A percentile compares a stretch with the other conserved stretches of the same genome.
Evolutionary conservation across 2,888 invertebrate species (phyloP).

Genomic region (Penaeus monodon): DNA sequence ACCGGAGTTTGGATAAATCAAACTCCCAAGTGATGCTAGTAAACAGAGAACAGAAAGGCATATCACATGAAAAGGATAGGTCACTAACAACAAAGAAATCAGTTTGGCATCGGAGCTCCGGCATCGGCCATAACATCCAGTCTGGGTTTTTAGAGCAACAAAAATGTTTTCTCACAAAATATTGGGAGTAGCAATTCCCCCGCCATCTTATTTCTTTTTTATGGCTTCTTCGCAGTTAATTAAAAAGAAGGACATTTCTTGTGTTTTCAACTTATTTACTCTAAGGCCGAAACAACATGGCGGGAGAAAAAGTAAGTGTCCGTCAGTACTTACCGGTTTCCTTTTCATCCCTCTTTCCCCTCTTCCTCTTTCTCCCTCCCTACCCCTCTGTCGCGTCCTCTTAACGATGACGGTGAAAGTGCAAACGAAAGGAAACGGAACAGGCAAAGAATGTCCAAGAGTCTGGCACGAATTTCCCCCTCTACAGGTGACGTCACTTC

Average conservation of each 20-base stretch:
- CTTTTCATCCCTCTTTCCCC: background rate
- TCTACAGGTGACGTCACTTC: no score
- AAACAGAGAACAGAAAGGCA: no score
- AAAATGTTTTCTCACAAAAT: slow-evolving; percentile 38
- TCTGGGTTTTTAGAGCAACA: slow-evolving; percentile 27
- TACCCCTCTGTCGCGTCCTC: no score
- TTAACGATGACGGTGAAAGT: no score
- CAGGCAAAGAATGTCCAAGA: no score
- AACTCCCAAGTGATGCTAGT: no score
- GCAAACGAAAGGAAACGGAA: no score
- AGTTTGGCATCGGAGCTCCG: slow-evolving; percentile 3
- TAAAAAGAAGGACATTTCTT: slow-evolving; percentile 20
- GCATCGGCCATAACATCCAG: slow-evolving; percentile 24
- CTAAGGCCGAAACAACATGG: background rate
- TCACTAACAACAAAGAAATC: slow-evolving; percentile 18
- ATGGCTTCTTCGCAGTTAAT: slow-evolving; percentile 17
- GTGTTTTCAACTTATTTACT: slow-evolving; percentile 25
- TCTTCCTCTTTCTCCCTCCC: slow-evolving; percentile 3
- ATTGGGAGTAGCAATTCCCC: slow-evolving; percentile 39
- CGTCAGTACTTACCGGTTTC: slow-evolving; percentile 7
- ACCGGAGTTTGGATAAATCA: no score
- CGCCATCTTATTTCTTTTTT: slow-evolving; percentile 37
- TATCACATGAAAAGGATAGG: background rate
- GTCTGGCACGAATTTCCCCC: no score
- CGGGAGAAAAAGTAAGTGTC: slow-evolving; percentile 12